Conservation (phyloP, 2,113 vertebrate genomes). For the Carassius auratus region DNA sequence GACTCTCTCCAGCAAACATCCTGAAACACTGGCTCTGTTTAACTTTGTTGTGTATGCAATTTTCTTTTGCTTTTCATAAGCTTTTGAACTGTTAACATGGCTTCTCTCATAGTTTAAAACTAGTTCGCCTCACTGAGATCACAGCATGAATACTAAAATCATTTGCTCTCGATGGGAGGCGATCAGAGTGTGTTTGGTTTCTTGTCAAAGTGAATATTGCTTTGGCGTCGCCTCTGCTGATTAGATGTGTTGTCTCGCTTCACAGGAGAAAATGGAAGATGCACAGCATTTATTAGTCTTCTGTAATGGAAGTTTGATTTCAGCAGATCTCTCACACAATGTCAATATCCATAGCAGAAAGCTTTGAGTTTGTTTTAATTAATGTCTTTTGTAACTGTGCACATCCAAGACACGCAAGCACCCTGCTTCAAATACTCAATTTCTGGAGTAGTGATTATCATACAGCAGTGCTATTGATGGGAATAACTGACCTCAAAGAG, state of each 20-base stretch:
- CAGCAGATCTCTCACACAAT: conserved; percentile 8
- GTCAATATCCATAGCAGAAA: background rate
- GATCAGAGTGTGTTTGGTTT: conserved; percentile 20
- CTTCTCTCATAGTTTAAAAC: background rate
- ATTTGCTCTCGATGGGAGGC: conserved; percentile 1
- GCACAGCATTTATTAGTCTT: background rate
- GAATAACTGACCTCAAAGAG: too few relatives aligned
- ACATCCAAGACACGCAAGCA: background rate
- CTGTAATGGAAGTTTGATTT: background rate
- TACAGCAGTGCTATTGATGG: too few relatives aligned
- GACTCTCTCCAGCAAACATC: background rate
- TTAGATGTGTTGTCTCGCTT: conserved; percentile 18
- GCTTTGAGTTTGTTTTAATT: background rate
- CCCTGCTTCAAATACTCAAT: too few relatives aligned
- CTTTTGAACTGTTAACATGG: background rate
- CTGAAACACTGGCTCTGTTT: background rate
- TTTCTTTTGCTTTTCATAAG: background rate
- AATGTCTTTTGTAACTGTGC: background rate
- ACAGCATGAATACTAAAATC: conserved; percentile 18
- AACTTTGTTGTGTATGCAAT: background rate
- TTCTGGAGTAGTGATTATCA: too few relatives aligned
- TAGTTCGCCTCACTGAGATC: background rate
- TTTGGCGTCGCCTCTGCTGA: background rate
- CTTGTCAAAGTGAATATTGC: conserved; percentile 1
- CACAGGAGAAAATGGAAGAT: background rate